These are phyloP conservation scores for Campylomormyrus numenius DNA, from an alignment of 2,113 vertebrate species.

Conservation along the genomic window DNA sequence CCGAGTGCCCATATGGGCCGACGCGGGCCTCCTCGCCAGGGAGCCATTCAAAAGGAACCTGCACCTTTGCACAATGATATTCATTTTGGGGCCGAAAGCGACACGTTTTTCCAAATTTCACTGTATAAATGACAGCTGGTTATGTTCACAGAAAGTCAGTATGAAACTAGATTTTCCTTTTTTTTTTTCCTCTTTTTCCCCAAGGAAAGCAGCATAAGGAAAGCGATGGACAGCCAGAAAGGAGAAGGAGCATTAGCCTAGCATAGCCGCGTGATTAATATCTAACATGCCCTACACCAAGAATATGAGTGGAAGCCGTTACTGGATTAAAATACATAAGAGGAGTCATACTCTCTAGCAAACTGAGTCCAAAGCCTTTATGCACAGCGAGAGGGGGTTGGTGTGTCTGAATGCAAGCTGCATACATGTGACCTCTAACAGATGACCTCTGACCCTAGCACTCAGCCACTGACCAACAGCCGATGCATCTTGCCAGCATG, in stretches of 20 bases:
- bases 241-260: conserved; percentile 29
- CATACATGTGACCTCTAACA: conserved; percentile 10
- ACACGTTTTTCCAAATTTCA: not conserved
- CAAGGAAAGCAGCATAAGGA: conserved; percentile 31
- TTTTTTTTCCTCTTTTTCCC: conserved; percentile 22
- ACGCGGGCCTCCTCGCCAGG: not conserved
- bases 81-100: not conserved
- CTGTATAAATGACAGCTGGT: not conserved
- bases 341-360: not conserved
- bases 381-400: not conserved
- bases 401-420: conserved; percentile 25
- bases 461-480: conserved; percentile 85
- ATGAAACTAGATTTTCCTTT: conserved; percentile 17
- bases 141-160: not conserved
- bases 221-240: conserved; percentile 47
- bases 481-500: conserved; percentile 78
- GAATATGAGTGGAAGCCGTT: conserved; percentile 31
- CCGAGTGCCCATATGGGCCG: not conserved
- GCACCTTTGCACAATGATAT: not conserved
- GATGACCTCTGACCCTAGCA: conserved; percentile 57
- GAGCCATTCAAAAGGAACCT: not conserved
- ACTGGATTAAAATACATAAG: not conserved
- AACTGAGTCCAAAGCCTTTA: not conserved
- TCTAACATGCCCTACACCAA: not conserved
- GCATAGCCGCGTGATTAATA: conserved; percentile 16